Percentiles rank a stretch among this genome's conserved stretches.
Evolutionary conservation across 2,113 vertebrate genomes (phyloP).

Genomic region (Rynchops niger): DNA sequence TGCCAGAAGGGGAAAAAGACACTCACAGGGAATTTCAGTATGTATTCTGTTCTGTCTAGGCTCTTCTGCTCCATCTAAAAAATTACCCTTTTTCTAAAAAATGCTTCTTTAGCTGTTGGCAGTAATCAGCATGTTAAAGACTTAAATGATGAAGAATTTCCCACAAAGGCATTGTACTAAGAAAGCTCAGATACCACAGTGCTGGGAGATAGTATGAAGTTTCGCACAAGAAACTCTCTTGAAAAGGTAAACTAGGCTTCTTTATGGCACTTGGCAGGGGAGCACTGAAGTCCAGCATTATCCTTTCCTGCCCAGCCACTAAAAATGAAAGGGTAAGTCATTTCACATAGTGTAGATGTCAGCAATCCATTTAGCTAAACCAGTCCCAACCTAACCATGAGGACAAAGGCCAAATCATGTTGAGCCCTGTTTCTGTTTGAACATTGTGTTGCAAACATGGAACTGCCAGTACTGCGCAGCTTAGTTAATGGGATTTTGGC

Average conservation of each 20-base stretch:
- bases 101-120: not conserved
- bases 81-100: not conserved
- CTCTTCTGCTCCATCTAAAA: not conserved
- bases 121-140: not conserved
- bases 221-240: not conserved
- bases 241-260: not conserved
- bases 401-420: not conserved
- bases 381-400: not conserved
- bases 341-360: not conserved
- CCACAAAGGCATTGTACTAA: not conserved
- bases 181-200: not conserved
- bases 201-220: not conserved
- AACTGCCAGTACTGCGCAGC: not conserved
- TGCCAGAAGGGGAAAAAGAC: not conserved
- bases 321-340: not conserved
- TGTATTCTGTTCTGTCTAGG: not conserved
- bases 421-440: not conserved
- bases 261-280: not conserved
- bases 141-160: not conserved
- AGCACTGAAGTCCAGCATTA: not conserved
- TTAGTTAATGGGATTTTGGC: not conserved
- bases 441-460: not conserved
- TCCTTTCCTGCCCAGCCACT: not conserved
- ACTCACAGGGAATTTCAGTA: not conserved
- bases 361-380: not conserved